Evolutionary conservation across 2,113 vertebrate species (phyloP).

Genomic region (Quiscalus mexicanus): DNA sequence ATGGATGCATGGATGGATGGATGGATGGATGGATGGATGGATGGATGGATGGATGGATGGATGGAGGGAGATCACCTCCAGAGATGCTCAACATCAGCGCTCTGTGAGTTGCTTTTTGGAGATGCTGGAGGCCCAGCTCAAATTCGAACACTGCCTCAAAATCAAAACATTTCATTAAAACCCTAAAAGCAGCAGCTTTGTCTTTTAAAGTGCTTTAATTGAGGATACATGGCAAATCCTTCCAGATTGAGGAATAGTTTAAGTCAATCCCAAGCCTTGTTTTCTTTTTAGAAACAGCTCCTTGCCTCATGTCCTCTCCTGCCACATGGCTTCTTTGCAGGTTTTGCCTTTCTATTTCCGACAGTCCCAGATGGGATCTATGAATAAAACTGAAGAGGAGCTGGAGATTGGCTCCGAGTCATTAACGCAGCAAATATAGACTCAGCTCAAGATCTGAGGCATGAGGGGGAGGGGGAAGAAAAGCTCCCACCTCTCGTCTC

Average conservation of each 20-base stretch:
- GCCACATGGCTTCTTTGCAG: slow-evolving; percentile 47
- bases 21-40: background rate
- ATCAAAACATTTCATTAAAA: background rate
- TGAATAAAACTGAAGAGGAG: slow-evolving; percentile 64
- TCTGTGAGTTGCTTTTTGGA: background rate
- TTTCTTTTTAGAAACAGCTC: slow-evolving; percentile 12
- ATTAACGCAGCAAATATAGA: slow-evolving; percentile 59
- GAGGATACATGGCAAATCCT: background rate
- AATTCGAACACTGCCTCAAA: background rate
- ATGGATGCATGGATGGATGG: background rate
- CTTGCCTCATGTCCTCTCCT: slow-evolving; percentile 46
- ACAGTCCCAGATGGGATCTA: slow-evolving; percentile 64
- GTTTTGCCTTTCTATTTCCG: slow-evolving; percentile 67
- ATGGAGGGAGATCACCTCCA: background rate
- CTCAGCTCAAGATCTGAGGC: slow-evolving; percentile 23
- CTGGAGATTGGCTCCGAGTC: slow-evolving; percentile 60
- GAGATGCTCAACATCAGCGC: fast-evolving
- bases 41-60: background rate
- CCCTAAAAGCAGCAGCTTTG: background rate
- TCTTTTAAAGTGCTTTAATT: background rate
- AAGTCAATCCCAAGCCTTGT: background rate
- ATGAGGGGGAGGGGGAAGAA: background rate
- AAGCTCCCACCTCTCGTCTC: background rate
- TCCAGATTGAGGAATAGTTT: background rate
- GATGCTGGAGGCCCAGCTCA: background rate